phyloP scores from a whole-genome alignment of 2,888 invertebrate species.

The Acrobasis consociella region DNA sequence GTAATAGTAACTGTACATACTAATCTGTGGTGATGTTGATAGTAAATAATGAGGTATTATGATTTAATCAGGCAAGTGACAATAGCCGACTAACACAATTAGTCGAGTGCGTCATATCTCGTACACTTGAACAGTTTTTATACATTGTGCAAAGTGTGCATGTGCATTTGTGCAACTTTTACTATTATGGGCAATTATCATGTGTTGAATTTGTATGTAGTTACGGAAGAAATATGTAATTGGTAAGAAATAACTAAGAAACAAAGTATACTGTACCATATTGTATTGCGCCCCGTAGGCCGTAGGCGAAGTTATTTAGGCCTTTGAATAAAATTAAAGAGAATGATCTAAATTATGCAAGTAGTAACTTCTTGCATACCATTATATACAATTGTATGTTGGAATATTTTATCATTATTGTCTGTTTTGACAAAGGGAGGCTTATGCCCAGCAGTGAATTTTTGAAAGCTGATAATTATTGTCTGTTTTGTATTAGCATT shows the following conservation, averaged over 20 bases:
- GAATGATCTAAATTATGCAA: no score
- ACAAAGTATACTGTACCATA: no score
- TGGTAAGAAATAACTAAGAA: not conserved
- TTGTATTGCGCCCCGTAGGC: no score
- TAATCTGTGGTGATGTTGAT: not conserved
- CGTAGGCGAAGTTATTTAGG: no score
- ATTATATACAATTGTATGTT: no score
- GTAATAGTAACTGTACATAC: not conserved
- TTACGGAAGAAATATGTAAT: not conserved
- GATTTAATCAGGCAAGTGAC: not conserved
- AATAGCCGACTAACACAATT: conserved; percentile 5
- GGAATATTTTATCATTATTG: not conserved
- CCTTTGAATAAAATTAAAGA: no score
- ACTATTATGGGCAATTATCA: not conserved
- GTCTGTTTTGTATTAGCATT: not conserved
- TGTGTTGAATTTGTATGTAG: not conserved
- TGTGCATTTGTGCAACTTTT: conserved; percentile 6
- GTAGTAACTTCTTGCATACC: no score
- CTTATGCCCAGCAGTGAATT: no score
- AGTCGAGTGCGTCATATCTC: conserved; percentile 3
- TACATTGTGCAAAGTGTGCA: no score
- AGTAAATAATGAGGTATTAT: conserved; percentile 3
- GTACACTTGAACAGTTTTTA: conserved; percentile 3
- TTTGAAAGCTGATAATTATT: no score
- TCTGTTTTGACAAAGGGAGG: not conserved